Evolutionary conservation across 2,797 vertebrate genomes (phyloP).

Genomic region (Podarcis lilfordi): DNA sequence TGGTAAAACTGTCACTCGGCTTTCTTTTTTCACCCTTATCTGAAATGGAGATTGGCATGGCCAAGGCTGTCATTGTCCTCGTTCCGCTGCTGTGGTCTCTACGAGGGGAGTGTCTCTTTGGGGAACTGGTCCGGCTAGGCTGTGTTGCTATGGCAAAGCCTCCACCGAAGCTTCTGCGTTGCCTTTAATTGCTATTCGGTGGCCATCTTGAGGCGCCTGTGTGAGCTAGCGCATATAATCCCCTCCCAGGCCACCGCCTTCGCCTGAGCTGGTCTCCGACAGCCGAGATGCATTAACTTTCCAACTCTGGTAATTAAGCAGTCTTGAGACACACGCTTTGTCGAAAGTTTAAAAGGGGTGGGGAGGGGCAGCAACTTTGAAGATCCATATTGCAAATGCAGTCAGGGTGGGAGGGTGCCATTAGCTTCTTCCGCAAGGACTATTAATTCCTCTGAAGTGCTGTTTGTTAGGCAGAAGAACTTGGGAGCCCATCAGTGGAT

Average conservation of each 20-base stretch:
- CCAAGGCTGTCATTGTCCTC: slow-evolving; percentile 52
- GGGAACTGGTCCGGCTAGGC: slow-evolving; percentile 59
- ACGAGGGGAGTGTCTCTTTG: slow-evolving; percentile 59
- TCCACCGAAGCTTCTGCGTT: slow-evolving; percentile 58
- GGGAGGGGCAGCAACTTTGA: slow-evolving; percentile 56
- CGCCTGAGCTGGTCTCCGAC: slow-evolving; percentile 39
- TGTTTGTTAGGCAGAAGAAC: slow-evolving; percentile 74
- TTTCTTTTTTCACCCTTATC: slow-evolving; percentile 9
- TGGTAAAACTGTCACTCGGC: not conserved
- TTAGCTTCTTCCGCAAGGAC: slow-evolving; percentile 70
- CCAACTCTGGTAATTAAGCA: slow-evolving; percentile 56
- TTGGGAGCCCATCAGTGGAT: slow-evolving; percentile 70
- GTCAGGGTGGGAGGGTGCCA: slow-evolving; percentile 55
- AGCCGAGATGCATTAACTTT: slow-evolving; percentile 49
- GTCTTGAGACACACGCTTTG: slow-evolving; percentile 45
- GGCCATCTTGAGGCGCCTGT: slow-evolving; percentile 53
- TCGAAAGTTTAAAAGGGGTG: slow-evolving; percentile 49
- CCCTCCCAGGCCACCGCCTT: slow-evolving; percentile 29
- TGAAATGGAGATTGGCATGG: slow-evolving; percentile 40
- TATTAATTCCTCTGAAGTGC: slow-evolving; percentile 73
- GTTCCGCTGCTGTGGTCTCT: slow-evolving; percentile 63
- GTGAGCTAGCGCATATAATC: slow-evolving; percentile 20
- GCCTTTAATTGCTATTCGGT: slow-evolving; percentile 66
- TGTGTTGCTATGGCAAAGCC: slow-evolving; percentile 68
- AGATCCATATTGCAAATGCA: slow-evolving; percentile 71